Percentiles rank a stretch among this genome's conserved stretches.
phyloP scores from a whole-genome alignment of 2,113 vertebrate genomes.

The Agelaius phoeniceus region DNA sequence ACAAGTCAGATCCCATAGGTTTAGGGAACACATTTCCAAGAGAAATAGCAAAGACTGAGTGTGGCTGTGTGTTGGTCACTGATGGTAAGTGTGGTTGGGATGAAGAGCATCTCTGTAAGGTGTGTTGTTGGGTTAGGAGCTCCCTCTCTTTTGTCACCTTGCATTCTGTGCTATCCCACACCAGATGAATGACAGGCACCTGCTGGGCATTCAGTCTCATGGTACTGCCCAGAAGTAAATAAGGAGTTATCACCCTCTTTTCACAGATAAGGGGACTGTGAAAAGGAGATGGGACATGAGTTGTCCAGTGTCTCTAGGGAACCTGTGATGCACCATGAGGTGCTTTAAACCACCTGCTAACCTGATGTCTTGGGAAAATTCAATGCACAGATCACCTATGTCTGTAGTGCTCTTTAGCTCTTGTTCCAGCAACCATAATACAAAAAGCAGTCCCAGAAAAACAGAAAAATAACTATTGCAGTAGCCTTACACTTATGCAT shows the following conservation, averaged over 20 bases:
- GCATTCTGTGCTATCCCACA: not conserved
- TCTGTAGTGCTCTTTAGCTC: not conserved
- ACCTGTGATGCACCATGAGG: not conserved
- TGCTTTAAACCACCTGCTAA: not conserved
- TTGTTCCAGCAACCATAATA: not conserved
- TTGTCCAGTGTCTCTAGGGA: not conserved
- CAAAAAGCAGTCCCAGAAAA: not conserved
- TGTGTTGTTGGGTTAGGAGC: not conserved
- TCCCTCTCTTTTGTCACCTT: not conserved
- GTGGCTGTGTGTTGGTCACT: not conserved
- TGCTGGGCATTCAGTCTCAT: not conserved
- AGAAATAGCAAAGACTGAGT: not conserved
- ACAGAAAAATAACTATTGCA: not conserved
- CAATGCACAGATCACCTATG: not conserved
- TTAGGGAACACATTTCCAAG: not conserved
- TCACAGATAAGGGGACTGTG: not conserved
- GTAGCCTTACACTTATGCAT: not conserved
- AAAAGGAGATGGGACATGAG: not conserved
- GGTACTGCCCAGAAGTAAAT: not conserved
- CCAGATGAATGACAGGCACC: not conserved
- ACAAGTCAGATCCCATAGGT: not conserved
- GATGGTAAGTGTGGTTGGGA: not conserved
- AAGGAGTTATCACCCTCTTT: not conserved
- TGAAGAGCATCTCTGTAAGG: not conserved
- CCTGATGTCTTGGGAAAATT: not conserved